Percentiles rank a stretch among this genome's conserved stretches.
These are phyloP conservation scores for Scrobipalpa atriplicella DNA, from an alignment of 2,888 invertebrate species.

Conservation along the genomic window DNA sequence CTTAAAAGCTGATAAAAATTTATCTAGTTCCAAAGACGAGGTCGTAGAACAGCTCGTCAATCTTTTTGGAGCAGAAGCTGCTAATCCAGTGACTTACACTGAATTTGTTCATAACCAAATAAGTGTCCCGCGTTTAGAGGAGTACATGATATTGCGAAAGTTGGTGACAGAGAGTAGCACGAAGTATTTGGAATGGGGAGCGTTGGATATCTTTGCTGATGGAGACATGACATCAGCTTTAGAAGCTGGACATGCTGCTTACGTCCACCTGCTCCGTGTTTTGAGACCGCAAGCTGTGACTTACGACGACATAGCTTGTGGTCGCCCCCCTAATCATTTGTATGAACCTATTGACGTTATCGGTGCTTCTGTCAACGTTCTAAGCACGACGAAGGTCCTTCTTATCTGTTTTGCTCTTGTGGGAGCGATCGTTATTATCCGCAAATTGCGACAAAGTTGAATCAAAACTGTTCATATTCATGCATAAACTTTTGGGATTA, in stretches of 20 bases:
- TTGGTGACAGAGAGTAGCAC: slow-evolving; percentile 45
- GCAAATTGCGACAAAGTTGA: neutral
- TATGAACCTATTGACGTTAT: neutral
- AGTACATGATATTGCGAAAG: slow-evolving; percentile 59
- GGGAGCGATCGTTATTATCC: neutral
- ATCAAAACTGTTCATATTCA: neutral
- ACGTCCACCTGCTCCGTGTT: slow-evolving; percentile 59
- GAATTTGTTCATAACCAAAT: slow-evolving; percentile 62
- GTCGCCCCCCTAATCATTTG: slow-evolving; percentile 51
- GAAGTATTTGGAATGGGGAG: slow-evolving; percentile 66
- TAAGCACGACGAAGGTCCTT: neutral
- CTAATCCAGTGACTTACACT: slow-evolving; percentile 56
- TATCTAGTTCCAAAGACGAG: slow-evolving; percentile 47
- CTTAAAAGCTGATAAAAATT: slow-evolving; percentile 48
- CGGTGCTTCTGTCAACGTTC: neutral
- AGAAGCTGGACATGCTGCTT: slow-evolving; percentile 71
- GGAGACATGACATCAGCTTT: slow-evolving; percentile 70
- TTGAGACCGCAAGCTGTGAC: slow-evolving; percentile 71
- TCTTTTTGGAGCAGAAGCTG: slow-evolving; percentile 65
- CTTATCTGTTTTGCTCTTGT: neutral
- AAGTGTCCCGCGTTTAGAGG: slow-evolving; percentile 68
- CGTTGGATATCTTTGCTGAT: slow-evolving; percentile 70
- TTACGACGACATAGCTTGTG: slow-evolving; percentile 59
- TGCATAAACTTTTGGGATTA: too few species aligned
- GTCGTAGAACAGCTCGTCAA: slow-evolving; percentile 66